Evolutionary conservation across 2,113 vertebrate genomes (phyloP).

Genomic region (Alces alces): DNA sequence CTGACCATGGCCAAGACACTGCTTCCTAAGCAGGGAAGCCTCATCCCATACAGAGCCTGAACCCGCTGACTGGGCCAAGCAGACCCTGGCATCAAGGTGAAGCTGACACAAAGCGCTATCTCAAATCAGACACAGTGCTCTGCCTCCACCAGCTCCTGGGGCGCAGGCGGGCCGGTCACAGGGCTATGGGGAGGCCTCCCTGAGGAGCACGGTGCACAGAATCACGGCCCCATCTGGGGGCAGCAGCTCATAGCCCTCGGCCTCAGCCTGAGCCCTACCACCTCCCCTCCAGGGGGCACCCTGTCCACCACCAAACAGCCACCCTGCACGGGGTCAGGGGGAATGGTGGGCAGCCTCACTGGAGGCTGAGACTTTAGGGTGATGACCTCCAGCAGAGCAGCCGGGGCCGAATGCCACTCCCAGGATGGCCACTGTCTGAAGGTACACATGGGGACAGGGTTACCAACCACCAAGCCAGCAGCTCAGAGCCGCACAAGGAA

Average conservation of each 20-base stretch:
- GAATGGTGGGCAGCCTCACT: not conserved
- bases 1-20: not conserved
- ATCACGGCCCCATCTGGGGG: not conserved
- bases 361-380: not conserved
- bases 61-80: not conserved
- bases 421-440: not conserved
- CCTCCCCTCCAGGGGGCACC: not conserved
- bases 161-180: not conserved
- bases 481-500: not conserved
- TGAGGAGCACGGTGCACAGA: fast-evolving
- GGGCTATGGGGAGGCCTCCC: not conserved
- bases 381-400: not conserved
- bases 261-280: not conserved
- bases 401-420: not conserved
- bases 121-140: not conserved
- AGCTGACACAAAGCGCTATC: not conserved
- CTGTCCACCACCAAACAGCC: not conserved
- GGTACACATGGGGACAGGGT: too few species aligned
- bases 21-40: not conserved
- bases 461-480: not conserved
- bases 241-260: not conserved
- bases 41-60: not conserved
- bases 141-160: not conserved
- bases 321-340: not conserved
- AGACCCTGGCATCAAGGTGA: fast-evolving